Base-by-base conservation (phyloP, 2,888 invertebrate species). In the Volucella bombylans region DNA sequence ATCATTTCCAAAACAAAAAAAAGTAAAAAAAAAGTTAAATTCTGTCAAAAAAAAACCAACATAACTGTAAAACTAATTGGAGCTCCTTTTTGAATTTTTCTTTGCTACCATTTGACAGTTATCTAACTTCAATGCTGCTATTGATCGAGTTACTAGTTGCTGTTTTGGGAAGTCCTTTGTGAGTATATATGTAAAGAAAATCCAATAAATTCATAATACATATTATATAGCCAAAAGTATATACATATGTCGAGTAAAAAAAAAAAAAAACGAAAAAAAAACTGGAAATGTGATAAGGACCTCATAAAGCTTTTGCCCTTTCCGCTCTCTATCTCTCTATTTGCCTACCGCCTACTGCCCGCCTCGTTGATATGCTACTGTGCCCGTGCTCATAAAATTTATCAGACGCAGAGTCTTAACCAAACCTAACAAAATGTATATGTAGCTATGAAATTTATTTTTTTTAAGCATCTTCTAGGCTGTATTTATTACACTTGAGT, bases 91-190 rank as follows among this genome's bases (percentile, higher is more conserved):
- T 86, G 81, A 68, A 80, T 88, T 81, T 87, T 76, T 85, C 80
- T 85, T 85, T 85, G 83, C 83, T 85, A 85, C 83, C 83, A 74
- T 67, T 85, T 81, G 85, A 86, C 77, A 83, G 83, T 87, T 87
- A 59, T 87, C 86, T 86, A 80, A 81, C 74, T 81, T 86, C 74
- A 87, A 82, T 86, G 79, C 81, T 71, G 85, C 82, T 78, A 82
- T 86, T 86, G 86, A 86, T 86, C 86, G 86, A 82, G 81, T 86
- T 82, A 86, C 86, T 86, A 90, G 90, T 89, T 89, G 90, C 90
- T 90, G 91, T 90, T 90, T 89, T 89, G 89, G 90, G 88, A 89
- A 90, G 88, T 90, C 89, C 89, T 88, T 90, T 90, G 90, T 91
- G 90, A 90, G 90, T 91, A 90, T 88, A 88, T 55, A 68, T 77